A percentile compares a stretch with the other conserved stretches of the same genome.
phyloP scores from a whole-genome alignment of 2,797 vertebrate genomes.

The Pipistrellus pygmaeus region DNA sequence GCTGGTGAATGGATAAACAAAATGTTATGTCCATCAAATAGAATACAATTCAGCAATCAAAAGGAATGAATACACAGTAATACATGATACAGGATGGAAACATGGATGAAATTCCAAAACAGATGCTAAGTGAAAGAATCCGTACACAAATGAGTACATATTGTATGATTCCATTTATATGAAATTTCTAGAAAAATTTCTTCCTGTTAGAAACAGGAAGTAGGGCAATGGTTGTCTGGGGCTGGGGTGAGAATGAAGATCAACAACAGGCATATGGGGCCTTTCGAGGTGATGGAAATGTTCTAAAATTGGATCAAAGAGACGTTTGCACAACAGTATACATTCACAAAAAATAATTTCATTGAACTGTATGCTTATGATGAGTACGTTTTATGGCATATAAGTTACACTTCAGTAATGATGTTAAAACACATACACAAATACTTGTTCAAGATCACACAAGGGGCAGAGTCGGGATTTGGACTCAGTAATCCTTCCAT shows the following conservation, averaged over 20 bases:
- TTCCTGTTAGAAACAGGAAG: neutral
- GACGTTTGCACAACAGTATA: neutral
- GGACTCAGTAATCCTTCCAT: fast-evolving
- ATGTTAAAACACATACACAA: neutral
- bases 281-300: neutral
- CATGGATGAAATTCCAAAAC: neutral
- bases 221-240: neutral
- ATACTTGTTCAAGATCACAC: neutral
- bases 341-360: neutral
- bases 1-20: neutral
- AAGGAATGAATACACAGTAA: neutral
- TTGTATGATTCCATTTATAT: neutral
- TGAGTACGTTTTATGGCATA: neutral
- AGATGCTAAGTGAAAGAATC: neutral
- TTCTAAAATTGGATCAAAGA: neutral
- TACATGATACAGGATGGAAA: neutral
- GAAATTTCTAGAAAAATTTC: neutral
- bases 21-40: neutral
- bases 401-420: neutral
- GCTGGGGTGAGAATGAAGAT: neutral
- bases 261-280: neutral
- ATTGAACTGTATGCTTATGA: neutral
- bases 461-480: neutral
- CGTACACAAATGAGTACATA: neutral
- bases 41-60: neutral